Percentiles rank a stretch among this genome's conserved stretches.
phyloP scores from a whole-genome alignment of 2,888 invertebrate genomes.

The Drosophila imparisetae region DNA sequence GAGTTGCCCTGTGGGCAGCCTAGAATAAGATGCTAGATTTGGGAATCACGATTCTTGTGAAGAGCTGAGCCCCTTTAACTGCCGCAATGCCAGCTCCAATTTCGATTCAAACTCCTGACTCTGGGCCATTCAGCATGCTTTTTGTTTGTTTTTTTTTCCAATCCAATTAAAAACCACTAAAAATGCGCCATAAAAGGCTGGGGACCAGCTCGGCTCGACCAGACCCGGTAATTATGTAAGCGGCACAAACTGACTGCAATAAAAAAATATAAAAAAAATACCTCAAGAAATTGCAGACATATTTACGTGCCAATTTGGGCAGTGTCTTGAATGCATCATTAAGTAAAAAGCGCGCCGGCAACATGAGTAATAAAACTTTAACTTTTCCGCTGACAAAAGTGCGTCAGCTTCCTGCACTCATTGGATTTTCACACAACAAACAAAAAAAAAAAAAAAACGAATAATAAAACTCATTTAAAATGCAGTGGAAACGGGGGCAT shows the following conservation, averaged over 20 bases:
- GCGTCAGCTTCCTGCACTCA: conserved; percentile 39
- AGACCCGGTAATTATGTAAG: conserved; percentile 68
- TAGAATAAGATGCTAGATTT: conserved; percentile 28
- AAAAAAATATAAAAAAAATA: conserved; percentile 34
- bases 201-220: conserved; percentile 21
- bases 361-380: conserved; percentile 36
- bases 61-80: conserved; percentile 25
- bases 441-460: conserved; percentile 5
- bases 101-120: conserved; percentile 11
- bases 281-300: conserved; percentile 44
- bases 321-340: conserved; percentile 46
- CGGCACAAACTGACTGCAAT: conserved; percentile 47
- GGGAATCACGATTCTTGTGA: conserved; percentile 35
- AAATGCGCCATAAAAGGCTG: conserved; percentile 52
- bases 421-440: conserved; percentile 27
- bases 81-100: conserved; percentile 16
- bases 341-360: conserved; percentile 12
- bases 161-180: conserved; percentile 58
- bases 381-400: conserved; percentile 19
- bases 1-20: conserved; percentile 14
- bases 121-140: conserved; percentile 2
- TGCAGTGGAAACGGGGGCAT: conserved; percentile 65
- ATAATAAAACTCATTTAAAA: conserved; percentile 40
- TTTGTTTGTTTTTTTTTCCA: conserved; percentile 12
- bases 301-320: conserved; percentile 52